Conservation (phyloP, 2,797 vertebrate genomes). For the Danio jaintianensis region DNA sequence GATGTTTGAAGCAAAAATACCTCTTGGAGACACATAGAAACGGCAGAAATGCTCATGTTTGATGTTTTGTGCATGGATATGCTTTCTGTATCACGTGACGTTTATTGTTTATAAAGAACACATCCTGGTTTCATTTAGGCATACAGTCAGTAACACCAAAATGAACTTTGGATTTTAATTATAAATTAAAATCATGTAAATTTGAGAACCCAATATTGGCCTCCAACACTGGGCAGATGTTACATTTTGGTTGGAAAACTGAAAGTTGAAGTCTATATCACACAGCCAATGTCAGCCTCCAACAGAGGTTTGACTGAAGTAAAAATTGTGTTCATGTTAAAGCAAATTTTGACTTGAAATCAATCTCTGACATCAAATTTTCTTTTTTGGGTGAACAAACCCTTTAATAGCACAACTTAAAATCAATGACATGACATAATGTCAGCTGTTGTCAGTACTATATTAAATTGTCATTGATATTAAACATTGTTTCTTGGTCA, state of each 20-base stretch:
- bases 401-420: too few relatives aligned
- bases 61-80: not conserved
- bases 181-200: not conserved
- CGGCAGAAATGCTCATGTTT: too few relatives aligned
- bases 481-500: not conserved
- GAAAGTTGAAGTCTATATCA: too few relatives aligned
- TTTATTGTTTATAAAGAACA: not conserved
- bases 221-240: not conserved
- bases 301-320: too few relatives aligned
- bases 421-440: not conserved
- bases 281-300: too few relatives aligned
- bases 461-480: too few relatives aligned
- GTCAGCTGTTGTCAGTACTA: not conserved
- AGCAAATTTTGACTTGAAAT: too few relatives aligned
- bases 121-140: not conserved
- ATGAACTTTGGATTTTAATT: not conserved
- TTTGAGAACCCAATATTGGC: not conserved
- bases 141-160: not conserved
- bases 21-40: not conserved
- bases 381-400: too few relatives aligned
- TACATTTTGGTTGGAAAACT: not conserved
- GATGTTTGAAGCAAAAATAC: not conserved
- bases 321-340: too few relatives aligned
- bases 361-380: too few relatives aligned
- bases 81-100: not conserved